Base-by-base conservation (phyloP, 2,888 invertebrate species). In the Buathra laborator region DNA sequence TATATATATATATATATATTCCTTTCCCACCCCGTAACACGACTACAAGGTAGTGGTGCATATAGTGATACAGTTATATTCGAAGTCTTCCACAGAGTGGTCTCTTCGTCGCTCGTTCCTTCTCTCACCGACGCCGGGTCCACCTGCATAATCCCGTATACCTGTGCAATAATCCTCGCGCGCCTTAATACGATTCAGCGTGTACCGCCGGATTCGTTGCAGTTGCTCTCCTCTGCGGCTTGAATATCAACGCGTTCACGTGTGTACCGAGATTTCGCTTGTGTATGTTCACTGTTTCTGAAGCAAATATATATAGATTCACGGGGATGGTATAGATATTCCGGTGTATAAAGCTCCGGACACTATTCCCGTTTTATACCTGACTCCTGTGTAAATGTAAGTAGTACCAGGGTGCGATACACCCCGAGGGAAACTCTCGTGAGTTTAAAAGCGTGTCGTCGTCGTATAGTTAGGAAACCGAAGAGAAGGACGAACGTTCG, bases 121-220 rank as follows among this genome's bases (percentile, higher is more conserved):
- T 32, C 12, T 29, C 59, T 59, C 75, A 46, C 68, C 74, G 62
- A 72, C 59, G 48, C 59, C 53, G 29, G 82, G 81, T 78, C 81
- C 67, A 81, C 85, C 81, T 85, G 81, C 79, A 81, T 86, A 86
- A 86, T 86, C 85, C 83, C 67, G 46, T 83, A 59, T 59, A 85
- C 85, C 85, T 83, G 78, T 76, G 74, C 81, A 79, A 81, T 84
- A 86, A 86, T 86, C 85, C 81, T 70, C 67, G 37, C 53, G 64
- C 77, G 79, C 79, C 81, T 81, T 86, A 83, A 83, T 85, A 81
- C 83, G 78, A 85, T 86, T 85, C 68, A 78, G 62, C 79, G 68
- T 59, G 32, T 77, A 83, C 66, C 83, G 59, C 76, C 56, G 67
- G 51, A 76, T 81, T 81, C 59, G 48, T 64, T 46, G 48, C 62